These are phyloP conservation scores for Leptobrachium leishanense DNA, from an alignment of 2,113 vertebrate species.

Conservation along the genomic window DNA sequence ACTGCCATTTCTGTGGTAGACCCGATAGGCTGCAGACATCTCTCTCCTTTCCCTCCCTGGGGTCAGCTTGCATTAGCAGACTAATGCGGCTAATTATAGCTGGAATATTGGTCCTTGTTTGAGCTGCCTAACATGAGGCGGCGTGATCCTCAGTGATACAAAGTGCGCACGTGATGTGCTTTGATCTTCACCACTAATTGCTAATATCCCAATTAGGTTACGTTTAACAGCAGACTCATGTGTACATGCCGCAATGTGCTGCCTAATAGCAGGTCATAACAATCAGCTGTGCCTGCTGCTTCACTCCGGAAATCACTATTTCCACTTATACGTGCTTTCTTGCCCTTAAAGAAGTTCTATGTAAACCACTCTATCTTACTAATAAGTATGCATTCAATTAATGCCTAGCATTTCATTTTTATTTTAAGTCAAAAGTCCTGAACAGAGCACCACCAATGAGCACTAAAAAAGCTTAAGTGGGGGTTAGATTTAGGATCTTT, in stretches of 20 bases:
- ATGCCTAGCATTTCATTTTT: too few species aligned
- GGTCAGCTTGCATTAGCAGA: slow-evolving; percentile 42
- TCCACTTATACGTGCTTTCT: neutral
- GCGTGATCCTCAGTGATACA: slow-evolving; percentile 39
- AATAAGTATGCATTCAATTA: too few species aligned
- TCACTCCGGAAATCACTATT: neutral
- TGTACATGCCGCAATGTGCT: slow-evolving; percentile 22
- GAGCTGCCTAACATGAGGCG: slow-evolving; percentile 34
- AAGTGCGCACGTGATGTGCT: slow-evolving; percentile 44
- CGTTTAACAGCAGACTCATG: slow-evolving; percentile 44
- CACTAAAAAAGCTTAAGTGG: too few species aligned
- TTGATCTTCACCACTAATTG: slow-evolving; percentile 50
- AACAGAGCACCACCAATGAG: too few species aligned
- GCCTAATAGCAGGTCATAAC: slow-evolving; percentile 30
- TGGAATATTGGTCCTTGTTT: slow-evolving; percentile 47
- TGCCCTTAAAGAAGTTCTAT: too few species aligned
- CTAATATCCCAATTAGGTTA: slow-evolving; percentile 48
- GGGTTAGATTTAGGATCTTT: too few species aligned
- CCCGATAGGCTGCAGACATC: slow-evolving; percentile 12
- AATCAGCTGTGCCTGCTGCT: slow-evolving; percentile 5
- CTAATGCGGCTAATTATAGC: slow-evolving; percentile 48
- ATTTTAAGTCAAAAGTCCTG: too few species aligned
- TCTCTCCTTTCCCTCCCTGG: slow-evolving; percentile 31
- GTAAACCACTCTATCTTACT: too few species aligned
- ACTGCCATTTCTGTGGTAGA: slow-evolving; percentile 21